Evolutionary conservation across 2,888 invertebrate genomes (phyloP).

Genomic region (Dinocampus coccinellae): DNA sequence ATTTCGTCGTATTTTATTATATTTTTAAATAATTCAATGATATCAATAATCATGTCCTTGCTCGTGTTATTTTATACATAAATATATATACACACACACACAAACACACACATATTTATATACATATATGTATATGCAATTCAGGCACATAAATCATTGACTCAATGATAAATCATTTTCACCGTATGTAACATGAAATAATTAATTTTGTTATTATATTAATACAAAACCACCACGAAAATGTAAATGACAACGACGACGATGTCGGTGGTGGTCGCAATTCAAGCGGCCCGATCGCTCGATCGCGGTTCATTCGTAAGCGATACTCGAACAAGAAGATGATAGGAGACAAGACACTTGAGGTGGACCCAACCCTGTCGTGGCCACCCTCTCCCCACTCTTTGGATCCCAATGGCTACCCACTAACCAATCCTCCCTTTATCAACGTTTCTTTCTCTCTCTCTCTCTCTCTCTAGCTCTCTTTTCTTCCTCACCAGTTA

Average conservation of each 20-base stretch:
- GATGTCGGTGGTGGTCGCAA: conserved; percentile 43
- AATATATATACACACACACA: too few species aligned
- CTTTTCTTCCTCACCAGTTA: not conserved
- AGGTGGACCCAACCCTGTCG: conserved; percentile 55
- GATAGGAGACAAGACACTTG: conserved; percentile 63
- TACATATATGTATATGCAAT: not conserved
- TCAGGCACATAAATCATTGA: not conserved
- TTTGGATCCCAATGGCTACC: conserved; percentile 35
- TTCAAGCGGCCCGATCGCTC: conserved; percentile 59
- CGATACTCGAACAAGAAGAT: conserved; percentile 64
- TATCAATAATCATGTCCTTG: not conserved
- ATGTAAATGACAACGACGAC: conserved; percentile 26
- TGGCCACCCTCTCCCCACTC: conserved; percentile 45
- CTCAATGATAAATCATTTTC: conserved; percentile 8
- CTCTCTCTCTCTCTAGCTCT: conserved; percentile 23
- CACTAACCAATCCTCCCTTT: conserved; percentile 41
- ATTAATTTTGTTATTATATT: not conserved
- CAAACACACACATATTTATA: too few species aligned
- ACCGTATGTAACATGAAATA: not conserved
- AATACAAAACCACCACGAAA: not conserved
- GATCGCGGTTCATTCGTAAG: conserved; percentile 65
- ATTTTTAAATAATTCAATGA: not conserved
- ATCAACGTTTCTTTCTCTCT: conserved; percentile 26
- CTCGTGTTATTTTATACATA: not conserved
- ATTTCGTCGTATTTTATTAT: not conserved